phyloP scores from a whole-genome alignment of 2,888 invertebrate species.

The Ichneumon xanthorius region DNA sequence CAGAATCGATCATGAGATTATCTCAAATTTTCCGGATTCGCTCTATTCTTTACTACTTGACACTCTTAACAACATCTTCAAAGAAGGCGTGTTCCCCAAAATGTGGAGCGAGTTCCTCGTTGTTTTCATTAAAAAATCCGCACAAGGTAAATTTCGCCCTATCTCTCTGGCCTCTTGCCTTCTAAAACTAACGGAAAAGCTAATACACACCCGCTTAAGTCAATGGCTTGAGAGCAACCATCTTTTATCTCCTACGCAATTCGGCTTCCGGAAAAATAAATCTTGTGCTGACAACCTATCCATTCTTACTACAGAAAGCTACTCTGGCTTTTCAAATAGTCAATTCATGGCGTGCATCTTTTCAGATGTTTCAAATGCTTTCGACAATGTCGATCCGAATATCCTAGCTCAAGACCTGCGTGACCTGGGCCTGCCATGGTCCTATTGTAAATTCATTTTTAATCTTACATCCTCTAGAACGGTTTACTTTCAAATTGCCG shows the following conservation, averaged over 20 bases:
- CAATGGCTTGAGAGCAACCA: constrained; percentile 39
- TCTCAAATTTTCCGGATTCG: neutral
- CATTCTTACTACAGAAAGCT: constrained; percentile 6
- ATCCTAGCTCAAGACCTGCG: neutral
- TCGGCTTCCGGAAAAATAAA: constrained; percentile 30
- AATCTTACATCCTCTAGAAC: neutral
- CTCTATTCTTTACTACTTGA: neutral
- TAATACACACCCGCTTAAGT: constrained; percentile 16
- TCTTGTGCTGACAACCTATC: constrained; percentile 44
- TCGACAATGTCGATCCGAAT: constrained; percentile 33
- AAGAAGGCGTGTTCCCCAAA: neutral
- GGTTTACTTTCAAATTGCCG: too few species aligned
- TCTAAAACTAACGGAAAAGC: constrained; percentile 32
- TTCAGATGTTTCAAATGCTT: constrained; percentile 32
- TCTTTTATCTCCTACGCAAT: constrained; percentile 19
- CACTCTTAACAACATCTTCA: neutral
- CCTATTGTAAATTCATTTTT: constrained; percentile 16
- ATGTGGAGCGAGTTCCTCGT: constrained; percentile 4
- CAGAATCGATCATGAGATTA: constrained; percentile 20
- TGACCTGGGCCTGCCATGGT: neutral
- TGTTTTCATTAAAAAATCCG: constrained; percentile 36
- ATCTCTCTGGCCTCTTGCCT: constrained; percentile 49
- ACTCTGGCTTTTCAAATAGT: constrained; percentile 7
- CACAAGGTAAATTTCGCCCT: constrained; percentile 24
- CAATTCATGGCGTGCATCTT: neutral